Conservation (phyloP, 2,797 vertebrate species). For the Schizopygopsis malacanthus region DNA sequence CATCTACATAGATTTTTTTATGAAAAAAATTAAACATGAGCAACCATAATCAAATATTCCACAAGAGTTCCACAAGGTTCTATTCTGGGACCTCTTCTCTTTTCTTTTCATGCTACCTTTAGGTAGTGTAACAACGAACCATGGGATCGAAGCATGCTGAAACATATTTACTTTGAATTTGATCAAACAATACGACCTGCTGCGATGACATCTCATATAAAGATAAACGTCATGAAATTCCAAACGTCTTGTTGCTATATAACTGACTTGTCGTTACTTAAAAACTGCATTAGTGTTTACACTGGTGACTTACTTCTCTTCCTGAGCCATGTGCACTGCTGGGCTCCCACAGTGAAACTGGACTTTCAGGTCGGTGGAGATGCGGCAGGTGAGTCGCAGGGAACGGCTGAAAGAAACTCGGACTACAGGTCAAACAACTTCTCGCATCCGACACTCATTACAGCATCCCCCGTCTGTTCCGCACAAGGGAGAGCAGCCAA, state of each 20-base stretch:
- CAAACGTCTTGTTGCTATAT: not conserved
- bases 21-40: not conserved
- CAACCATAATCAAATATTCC: not conserved
- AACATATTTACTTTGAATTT: not conserved
- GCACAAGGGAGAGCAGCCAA: conserved; percentile 41
- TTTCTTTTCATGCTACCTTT: not conserved
- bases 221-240: not conserved
- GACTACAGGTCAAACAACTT: conserved; percentile 97
- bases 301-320: conserved; percentile 90
- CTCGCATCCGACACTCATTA: conserved; percentile 58
- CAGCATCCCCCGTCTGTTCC: conserved; percentile 35
- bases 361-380: conserved; percentile 99
- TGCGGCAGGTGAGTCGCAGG: conserved; percentile 79
- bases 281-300: conserved; percentile 26
- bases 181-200: not conserved
- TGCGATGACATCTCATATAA: not conserved
- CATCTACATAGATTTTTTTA: not conserved
- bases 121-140: not conserved
- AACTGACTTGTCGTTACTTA: not conserved
- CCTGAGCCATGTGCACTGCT: conserved; percentile 88
- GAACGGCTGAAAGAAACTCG: conserved; percentile 90
- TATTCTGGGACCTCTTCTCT: not conserved
- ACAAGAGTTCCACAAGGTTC: not conserved
- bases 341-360: conserved; percentile 95
- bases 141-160: not conserved